Evolutionary conservation across 2,888 invertebrate genomes (phyloP).

Genomic region (Tetranychus piercei): DNA sequence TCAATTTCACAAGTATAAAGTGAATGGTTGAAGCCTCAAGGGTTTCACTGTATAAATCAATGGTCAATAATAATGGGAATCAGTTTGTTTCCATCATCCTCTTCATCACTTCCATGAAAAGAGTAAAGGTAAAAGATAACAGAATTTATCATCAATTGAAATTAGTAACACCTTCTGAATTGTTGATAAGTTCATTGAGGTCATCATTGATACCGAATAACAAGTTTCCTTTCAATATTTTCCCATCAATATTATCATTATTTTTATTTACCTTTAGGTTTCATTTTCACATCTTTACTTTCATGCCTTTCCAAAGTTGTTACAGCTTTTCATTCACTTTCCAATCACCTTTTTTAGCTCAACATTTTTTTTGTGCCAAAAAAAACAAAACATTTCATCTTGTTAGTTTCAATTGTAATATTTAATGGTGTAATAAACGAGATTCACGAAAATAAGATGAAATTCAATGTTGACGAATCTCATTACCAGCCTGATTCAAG

Average conservation of each 20-base stretch:
- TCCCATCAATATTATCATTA: neutral
- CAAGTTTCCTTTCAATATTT: neutral
- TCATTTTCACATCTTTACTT: too few relatives aligned
- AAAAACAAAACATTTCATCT: too few relatives aligned
- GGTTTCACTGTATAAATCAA: neutral
- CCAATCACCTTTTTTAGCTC: too few relatives aligned
- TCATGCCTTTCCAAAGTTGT: too few relatives aligned
- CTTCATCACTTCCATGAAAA: neutral
- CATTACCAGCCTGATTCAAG: neutral
- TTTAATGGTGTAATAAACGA: too few relatives aligned
- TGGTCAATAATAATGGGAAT: neutral
- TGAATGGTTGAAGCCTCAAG: neutral
- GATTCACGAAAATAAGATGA: too few relatives aligned
- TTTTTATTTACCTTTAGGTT: too few relatives aligned
- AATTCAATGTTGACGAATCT: neutral
- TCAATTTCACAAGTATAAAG: too few relatives aligned
- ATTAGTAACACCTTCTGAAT: neutral
- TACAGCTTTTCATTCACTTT: too few relatives aligned
- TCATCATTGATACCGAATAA: neutral
- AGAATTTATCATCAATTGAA: neutral
- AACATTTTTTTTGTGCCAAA: too few relatives aligned
- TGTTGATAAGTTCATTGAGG: neutral
- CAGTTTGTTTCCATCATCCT: neutral
- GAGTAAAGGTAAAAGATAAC: neutral
- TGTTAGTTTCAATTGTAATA: too few relatives aligned